Evolutionary conservation across 2,113 vertebrate species (phyloP).

Genomic region (Mormyrus iriodes): DNA sequence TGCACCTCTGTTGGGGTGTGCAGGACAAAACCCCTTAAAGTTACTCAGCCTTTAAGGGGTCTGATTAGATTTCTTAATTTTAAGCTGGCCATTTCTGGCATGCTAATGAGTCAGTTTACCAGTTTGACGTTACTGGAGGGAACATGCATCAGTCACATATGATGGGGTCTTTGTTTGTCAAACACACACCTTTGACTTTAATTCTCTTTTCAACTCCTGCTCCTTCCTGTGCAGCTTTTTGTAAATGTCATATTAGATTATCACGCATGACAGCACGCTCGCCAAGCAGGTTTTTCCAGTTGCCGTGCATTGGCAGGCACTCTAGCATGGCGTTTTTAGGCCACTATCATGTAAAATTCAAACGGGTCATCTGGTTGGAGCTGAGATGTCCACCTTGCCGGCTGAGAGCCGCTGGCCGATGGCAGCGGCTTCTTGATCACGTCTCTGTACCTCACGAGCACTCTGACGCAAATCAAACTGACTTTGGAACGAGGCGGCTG

Average conservation of each 20-base stretch:
- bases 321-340: neutral
- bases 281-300: neutral
- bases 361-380: neutral
- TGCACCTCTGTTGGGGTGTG: neutral
- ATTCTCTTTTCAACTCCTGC: neutral
- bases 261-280: neutral
- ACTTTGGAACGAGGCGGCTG: neutral
- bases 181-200: neutral
- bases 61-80: neutral
- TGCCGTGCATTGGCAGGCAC: neutral
- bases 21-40: neutral
- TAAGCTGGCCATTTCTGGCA: neutral
- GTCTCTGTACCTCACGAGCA: neutral
- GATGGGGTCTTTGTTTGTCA: neutral
- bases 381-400: neutral
- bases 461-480: neutral
- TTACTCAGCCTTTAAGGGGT: neutral
- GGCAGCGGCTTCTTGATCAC: neutral
- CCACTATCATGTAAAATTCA: neutral
- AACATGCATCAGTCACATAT: neutral
- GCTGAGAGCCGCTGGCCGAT: neutral
- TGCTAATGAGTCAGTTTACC: too few species aligned
- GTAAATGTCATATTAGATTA: neutral
- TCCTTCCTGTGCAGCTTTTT: neutral
- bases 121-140: neutral